These are phyloP conservation scores for Mythimna vitellina DNA, from an alignment of 2,888 invertebrate species.

Conservation along the genomic window DNA sequence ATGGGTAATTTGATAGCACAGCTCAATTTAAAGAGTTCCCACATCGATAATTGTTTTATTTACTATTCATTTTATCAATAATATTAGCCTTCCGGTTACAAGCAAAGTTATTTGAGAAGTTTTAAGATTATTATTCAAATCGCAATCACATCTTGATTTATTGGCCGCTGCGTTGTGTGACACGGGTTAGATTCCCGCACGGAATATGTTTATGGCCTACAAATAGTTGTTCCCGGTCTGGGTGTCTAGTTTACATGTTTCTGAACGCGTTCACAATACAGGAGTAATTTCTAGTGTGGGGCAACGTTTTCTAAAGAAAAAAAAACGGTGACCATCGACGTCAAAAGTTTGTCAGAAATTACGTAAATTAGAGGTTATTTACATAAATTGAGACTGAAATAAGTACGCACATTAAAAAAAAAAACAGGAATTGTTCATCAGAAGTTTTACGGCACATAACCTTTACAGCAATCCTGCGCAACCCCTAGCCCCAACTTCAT, in stretches of 20 bases:
- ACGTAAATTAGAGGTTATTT: not conserved
- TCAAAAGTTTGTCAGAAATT: too few relatives aligned
- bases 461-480: not conserved
- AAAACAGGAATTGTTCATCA: not conserved
- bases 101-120: not conserved
- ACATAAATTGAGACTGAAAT: not conserved
- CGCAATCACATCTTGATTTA: not conserved
- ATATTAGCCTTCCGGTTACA: not conserved
- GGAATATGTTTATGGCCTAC: too few relatives aligned
- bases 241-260: too few relatives aligned
- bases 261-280: too few relatives aligned
- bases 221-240: too few relatives aligned
- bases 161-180: too few relatives aligned
- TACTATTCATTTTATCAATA: constrained; percentile 6
- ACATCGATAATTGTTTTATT: constrained; percentile 21
- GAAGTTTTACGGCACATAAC: not conserved
- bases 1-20: constrained; percentile 7
- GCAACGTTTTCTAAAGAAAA: too few relatives aligned
- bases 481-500: not conserved
- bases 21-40: not conserved
- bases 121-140: not conserved
- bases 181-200: too few relatives aligned
- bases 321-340: too few relatives aligned
- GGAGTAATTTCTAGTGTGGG: too few relatives aligned
- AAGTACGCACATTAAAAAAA: not conserved